Conservation (phyloP, 1,140 invertebrate species). For the Cataglyphis hispanica region DNA sequence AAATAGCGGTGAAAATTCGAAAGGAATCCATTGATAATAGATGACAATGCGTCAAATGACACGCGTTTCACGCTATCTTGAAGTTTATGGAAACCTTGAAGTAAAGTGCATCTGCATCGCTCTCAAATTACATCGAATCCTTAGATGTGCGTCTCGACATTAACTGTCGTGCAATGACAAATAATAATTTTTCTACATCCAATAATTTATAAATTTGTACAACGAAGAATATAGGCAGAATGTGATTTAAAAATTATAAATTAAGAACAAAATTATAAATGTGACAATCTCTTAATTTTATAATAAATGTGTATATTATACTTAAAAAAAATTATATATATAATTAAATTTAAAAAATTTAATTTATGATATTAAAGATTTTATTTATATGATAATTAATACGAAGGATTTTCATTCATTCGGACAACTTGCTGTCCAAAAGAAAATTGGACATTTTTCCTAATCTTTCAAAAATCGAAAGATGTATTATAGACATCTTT, state of each 20-base stretch:
- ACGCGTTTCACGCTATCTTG: neutral
- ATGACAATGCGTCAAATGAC: neutral
- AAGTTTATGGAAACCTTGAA: neutral
- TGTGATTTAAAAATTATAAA: neutral
- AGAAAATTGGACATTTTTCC: no score
- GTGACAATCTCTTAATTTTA: neutral
- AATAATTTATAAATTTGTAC: neutral
- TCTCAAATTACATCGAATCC: neutral
- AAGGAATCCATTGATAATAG: neutral
- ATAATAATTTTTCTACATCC: neutral
- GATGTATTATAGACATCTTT: no score
- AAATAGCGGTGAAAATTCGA: conserved; percentile 30
- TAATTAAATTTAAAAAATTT: no score
- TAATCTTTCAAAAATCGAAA: no score
- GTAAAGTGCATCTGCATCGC: neutral
- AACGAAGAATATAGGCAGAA: neutral
- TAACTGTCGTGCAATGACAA: neutral
- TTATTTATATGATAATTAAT: no score
- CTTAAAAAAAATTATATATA: no score
- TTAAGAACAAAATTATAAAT: neutral
- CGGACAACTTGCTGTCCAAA: no score
- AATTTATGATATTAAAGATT: no score
- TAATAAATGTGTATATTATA: no score
- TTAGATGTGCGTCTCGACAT: no score
- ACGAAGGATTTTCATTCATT: no score